phyloP scores from a whole-genome alignment of 2,888 invertebrate genomes.

The Ypsolopha sequella region DNA sequence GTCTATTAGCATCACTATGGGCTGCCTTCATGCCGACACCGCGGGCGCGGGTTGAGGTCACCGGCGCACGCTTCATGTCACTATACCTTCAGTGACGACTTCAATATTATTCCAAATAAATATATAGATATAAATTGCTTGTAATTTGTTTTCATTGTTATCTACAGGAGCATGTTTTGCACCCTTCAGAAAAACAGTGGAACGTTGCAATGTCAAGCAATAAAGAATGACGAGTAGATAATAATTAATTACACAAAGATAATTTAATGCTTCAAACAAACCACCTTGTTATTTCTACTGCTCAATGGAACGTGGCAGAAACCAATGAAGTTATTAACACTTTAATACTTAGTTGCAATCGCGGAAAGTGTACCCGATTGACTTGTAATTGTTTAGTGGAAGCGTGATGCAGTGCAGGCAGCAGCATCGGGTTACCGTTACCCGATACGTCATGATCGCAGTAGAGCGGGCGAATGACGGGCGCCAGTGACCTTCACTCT shows the following conservation, averaged over 20 bases:
- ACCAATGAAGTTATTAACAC: not conserved
- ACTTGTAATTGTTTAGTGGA: not conserved
- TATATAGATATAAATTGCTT: not conserved
- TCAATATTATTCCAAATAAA: not conserved
- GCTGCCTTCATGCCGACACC: constrained; percentile 36
- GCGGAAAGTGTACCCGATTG: not conserved
- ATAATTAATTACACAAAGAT: no score
- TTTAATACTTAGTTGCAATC: not conserved
- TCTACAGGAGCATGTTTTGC: no score
- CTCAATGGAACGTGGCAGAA: no score
- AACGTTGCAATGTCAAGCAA: not conserved
- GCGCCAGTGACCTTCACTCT: constrained; percentile 63
- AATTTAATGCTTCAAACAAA: no score
- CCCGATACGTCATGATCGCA: constrained; percentile 5
- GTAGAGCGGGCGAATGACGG: constrained; percentile 13
- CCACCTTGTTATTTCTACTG: no score
- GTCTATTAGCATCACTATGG: constrained; percentile 60
- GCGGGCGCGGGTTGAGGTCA: constrained; percentile 50
- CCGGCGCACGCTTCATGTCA: constrained; percentile 3
- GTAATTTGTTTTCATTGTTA: not conserved
- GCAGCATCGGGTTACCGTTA: constrained; percentile 3
- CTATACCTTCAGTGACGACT: not conserved
- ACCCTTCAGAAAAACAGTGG: not conserved
- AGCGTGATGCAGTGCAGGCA: not conserved
- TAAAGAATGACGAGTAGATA: not conserved